Conservation (phyloP, 2,888 invertebrate genomes). For the Drosophila nr. perissopoda region DNA sequence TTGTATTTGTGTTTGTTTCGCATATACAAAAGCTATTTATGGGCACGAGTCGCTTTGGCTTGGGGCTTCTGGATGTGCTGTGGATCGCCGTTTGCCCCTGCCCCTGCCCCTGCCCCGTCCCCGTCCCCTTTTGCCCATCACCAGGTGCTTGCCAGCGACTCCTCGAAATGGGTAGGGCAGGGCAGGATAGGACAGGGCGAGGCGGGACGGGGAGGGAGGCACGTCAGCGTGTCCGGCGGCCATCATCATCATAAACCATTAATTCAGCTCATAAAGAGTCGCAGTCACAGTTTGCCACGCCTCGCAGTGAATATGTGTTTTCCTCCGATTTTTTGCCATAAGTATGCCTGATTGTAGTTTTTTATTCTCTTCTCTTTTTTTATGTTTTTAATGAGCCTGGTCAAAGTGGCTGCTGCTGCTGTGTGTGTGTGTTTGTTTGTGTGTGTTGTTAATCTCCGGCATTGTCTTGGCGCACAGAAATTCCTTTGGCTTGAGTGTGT, state of each 20-base stretch:
- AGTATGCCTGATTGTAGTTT: conserved; percentile 2
- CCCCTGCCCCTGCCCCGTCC: background rate
- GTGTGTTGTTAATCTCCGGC: conserved; percentile 20
- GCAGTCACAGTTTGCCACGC: conserved; percentile 54
- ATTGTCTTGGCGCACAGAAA: conserved; percentile 8
- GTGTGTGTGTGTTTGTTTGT: background rate
- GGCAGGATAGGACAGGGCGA: background rate
- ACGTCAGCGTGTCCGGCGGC: conserved; percentile 48
- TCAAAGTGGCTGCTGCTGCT: background rate
- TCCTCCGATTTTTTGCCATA: background rate
- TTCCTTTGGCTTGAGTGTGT: conserved; percentile 11
- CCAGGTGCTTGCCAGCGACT: conserved; percentile 11
- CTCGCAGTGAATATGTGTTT: conserved; percentile 27
- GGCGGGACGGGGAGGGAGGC: conserved; percentile 18
- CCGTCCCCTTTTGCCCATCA: background rate
- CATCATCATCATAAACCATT: conserved; percentile 73
- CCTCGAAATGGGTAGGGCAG: conserved; percentile 9
- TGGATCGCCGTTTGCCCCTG: conserved; percentile 4
- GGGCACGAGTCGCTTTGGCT: conserved; percentile 38
- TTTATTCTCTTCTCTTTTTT: background rate
- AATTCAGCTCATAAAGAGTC: conserved; percentile 68
- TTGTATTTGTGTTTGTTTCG: background rate
- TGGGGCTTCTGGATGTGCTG: conserved; percentile 13
- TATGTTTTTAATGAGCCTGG: conserved; percentile 29
- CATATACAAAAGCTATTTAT: conserved; percentile 5